Conservation (phyloP, 1,140 invertebrate species). For the Helicoverpa zea region DNA sequence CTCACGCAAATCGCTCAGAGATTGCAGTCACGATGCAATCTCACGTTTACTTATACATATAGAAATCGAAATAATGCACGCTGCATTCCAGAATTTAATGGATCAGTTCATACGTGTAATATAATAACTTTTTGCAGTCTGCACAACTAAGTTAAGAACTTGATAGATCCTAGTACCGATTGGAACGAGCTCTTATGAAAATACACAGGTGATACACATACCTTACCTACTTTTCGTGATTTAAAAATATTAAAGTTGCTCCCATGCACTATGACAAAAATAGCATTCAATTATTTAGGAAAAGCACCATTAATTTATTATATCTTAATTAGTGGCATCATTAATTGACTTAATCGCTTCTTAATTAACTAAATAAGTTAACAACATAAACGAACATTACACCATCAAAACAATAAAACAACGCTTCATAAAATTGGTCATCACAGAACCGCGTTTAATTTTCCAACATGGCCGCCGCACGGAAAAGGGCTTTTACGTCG, state of each 20-base stretch:
- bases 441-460: constrained; percentile 27
- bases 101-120: neutral
- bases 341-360: too few relatives aligned
- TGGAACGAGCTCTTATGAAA: neutral
- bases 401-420: neutral
- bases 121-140: constrained; percentile 1
- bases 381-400: too few relatives aligned
- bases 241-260: too few relatives aligned
- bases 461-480: constrained; percentile 28
- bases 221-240: too few relatives aligned
- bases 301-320: too few relatives aligned
- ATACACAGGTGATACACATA: neutral
- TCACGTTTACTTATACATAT: constrained; percentile 42
- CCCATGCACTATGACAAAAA: too few relatives aligned
- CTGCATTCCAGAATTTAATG: constrained; percentile 30
- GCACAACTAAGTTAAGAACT: neutral
- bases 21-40: constrained; percentile 52
- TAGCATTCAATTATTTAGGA: too few relatives aligned
- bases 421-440: neutral
- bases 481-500: constrained; percentile 17
- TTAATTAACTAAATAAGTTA: too few relatives aligned
- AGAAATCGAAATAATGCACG: constrained; percentile 44
- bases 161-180: neutral
- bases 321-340: too few relatives aligned
- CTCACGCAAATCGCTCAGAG: constrained; percentile 31